These are phyloP conservation scores for Bolinopsis microptera DNA, from an alignment of 37 sponge, comb jelly and placozoan genomes.

Conservation along the genomic window DNA sequence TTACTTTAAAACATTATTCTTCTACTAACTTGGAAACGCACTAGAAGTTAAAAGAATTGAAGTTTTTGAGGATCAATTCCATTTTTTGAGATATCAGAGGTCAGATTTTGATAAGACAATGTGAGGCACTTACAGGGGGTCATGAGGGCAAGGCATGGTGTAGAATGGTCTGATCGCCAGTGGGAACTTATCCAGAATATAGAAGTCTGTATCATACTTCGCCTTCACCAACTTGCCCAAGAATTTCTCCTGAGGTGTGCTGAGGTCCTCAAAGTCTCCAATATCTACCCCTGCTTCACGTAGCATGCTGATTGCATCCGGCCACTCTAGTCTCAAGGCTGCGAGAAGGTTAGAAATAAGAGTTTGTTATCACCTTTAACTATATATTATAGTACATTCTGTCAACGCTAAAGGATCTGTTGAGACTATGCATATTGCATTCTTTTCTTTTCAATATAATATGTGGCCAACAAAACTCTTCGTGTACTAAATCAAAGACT, in stretches of 20 bases:
- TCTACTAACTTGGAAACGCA: too few relatives aligned
- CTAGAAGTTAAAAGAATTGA: too few relatives aligned
- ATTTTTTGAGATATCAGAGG: too few relatives aligned
- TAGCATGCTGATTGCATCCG: conserved; percentile 88
- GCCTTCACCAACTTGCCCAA: conserved; percentile 95
- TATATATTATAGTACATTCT: neutral
- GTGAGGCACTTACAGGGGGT: conserved; percentile 68
- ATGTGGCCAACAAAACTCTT: too few relatives aligned
- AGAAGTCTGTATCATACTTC: conserved; percentile 99
- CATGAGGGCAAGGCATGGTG: conserved; percentile 93
- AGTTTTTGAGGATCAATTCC: too few relatives aligned
- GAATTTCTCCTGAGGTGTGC: conserved; percentile 96
- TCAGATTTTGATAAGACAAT: too few relatives aligned
- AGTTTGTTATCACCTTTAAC: neutral
- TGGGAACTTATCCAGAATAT: conserved; percentile 98
- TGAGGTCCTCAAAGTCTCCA: conserved; percentile 95
- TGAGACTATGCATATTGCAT: too few relatives aligned
- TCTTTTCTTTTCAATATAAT: too few relatives aligned
- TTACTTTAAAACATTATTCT: too few relatives aligned
- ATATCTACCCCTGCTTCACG: conserved; percentile 90
- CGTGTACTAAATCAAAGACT: too few relatives aligned
- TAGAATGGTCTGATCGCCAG: conserved; percentile 97
- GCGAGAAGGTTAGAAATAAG: neutral
- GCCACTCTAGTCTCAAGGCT: conserved; percentile 74
- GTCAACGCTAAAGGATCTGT: neutral